Percentiles rank a stretch among this genome's conserved stretches.
These are phyloP conservation scores for Dicycla oo DNA, from an alignment of 2,888 invertebrate genomes.

Conservation along the genomic window DNA sequence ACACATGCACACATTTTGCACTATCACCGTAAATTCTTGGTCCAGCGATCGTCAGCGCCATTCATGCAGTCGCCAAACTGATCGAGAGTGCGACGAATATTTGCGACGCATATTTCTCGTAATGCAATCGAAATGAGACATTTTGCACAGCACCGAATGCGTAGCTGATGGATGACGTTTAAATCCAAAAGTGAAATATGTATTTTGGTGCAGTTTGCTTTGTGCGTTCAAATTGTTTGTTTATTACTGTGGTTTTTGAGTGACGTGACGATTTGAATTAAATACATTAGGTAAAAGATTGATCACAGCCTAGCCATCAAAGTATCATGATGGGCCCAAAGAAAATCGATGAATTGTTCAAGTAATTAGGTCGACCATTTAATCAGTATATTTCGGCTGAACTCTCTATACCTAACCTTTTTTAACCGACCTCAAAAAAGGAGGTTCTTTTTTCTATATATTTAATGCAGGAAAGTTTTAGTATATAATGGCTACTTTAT, in stretches of 20 bases:
- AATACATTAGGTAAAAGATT: too few relatives aligned
- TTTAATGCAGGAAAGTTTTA: too few relatives aligned
- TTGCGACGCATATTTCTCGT: slow-evolving; percentile 48
- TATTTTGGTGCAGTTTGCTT: not conserved
- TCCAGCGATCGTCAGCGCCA: not conserved
- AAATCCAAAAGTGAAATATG: not conserved
- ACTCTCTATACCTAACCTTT: too few relatives aligned
- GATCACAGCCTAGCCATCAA: too few relatives aligned
- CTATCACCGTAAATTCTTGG: not conserved
- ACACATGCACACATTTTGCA: not conserved
- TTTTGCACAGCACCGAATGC: not conserved
- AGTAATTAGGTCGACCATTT: too few relatives aligned
- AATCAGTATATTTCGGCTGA: too few relatives aligned
- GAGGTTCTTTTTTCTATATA: too few relatives aligned
- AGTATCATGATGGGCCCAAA: too few relatives aligned
- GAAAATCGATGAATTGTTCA: too few relatives aligned
- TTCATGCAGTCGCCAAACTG: not conserved
- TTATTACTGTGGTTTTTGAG: not conserved
- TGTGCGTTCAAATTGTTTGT: not conserved
- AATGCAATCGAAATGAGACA: slow-evolving; percentile 27
- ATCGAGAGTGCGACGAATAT: slow-evolving; percentile 4
- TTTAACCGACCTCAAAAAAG: too few relatives aligned
- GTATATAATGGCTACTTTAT: too few relatives aligned
- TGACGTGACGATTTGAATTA: not conserved
- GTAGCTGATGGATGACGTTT: not conserved